Conservation (phyloP, 2,797 vertebrate species). For the Myotis myotis region DNA sequence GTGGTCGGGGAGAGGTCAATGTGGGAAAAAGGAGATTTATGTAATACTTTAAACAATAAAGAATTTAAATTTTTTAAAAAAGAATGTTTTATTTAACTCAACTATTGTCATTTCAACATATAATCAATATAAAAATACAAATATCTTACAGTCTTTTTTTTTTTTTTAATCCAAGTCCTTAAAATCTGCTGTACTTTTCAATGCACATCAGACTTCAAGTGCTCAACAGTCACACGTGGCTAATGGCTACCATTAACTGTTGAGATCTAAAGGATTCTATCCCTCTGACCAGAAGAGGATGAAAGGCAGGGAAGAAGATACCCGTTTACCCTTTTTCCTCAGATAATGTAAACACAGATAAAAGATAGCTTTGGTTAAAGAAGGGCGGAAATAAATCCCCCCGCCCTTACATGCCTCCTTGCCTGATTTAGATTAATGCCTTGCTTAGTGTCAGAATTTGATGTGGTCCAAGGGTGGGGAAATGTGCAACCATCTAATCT, state of each 20-base stretch:
- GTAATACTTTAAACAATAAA: too few relatives aligned
- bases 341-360: neutral
- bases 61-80: neutral
- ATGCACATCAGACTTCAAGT: neutral
- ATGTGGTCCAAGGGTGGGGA: neutral
- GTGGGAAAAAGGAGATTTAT: too few relatives aligned
- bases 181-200: neutral
- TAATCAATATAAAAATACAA: neutral
- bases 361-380: neutral
- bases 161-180: neutral
- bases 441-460: slow-evolving; percentile 7
- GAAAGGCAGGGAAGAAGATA: neutral
- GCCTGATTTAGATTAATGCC: neutral
- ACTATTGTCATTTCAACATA: neutral
- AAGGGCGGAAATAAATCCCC: neutral
- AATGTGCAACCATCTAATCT: neutral
- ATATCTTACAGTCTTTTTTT: neutral
- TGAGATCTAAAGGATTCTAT: neutral
- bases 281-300: neutral
- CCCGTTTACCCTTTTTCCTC: neutral
- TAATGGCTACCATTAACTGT: neutral
- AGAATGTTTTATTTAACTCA: neutral
- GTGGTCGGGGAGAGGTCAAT: too few relatives aligned
- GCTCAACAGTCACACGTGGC: neutral
- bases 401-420: neutral